Evolutionary conservation across 2,888 invertebrate genomes (phyloP), one percentile per base, ranked within the genome.

Genomic region (Teleiodes luculella): DNA sequence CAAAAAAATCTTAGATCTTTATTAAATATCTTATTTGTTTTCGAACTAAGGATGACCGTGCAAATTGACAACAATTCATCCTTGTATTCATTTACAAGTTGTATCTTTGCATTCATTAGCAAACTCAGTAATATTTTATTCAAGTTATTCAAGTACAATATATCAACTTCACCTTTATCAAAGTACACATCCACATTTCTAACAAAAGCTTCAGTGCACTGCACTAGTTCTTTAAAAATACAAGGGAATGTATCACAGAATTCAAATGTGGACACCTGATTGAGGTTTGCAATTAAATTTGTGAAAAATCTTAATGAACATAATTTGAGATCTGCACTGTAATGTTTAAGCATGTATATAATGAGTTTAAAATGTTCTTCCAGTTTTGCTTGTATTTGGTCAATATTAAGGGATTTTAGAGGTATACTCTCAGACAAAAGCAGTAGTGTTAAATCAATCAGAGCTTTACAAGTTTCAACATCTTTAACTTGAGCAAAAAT

Each of bases 381-480:
- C 58, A 72, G 72, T 35, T 78, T 65, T 1, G 48, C 35, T 53
- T 62, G 65, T 41, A 67, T 64, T 52, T 63, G 71, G 50, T 79
- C 70, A 35, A 77, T 70, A 31, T 78, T 65, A 52, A 82, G 56
- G 18, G 85, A 76, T 63, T 78, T 74, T 54, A 72, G 66, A 13
- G 86, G 75, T 58, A 87, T 72, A 49, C 76, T 83, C 57, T 86
- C 80, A 24, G 82, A 74, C 16, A 89, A 62, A n/a, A 89, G 59
- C 59, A 84, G 76, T 14, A 88, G 62, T 14, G 74, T 76, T 46
- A 82, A 61, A 61, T 80, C 71, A 31, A 90, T 80, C 47, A 90
- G 63, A 28, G 58, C 68, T 62, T 78, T 80, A 57, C 85, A 86
- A 53, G 79, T 83, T 54, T 69, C 57, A 13, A 80, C 57, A 65